Evolutionary conservation across 2,797 vertebrate genomes (phyloP), one percentile per base, ranked within the genome.

Genomic region (Mallotus villosus): DNA sequence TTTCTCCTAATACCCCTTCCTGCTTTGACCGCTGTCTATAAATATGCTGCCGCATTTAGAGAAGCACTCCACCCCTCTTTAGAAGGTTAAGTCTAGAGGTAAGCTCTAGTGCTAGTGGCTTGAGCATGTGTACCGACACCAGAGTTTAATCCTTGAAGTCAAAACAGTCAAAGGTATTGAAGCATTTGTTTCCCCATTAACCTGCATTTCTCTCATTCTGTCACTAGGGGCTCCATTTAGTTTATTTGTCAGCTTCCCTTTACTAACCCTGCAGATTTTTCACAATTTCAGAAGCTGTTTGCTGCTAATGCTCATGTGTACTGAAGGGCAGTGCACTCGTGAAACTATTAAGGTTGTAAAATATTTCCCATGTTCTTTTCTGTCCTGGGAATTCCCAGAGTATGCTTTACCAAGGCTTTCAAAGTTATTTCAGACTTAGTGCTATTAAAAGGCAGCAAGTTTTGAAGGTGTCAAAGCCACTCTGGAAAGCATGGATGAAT

Each of bases 101-200:
- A 88, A 90, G 86, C 89, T 89, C 74, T 76, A 65, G 82, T 41
- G 76, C 79, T 89, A 90, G 82, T 70, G 63, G 85, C 82, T 81
- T 87, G 86, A 83, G 78, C 83, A 81, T 82, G 84, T 85, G 88
- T 79, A 74, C 71, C 72, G 79, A 83, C 82, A 80, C 81, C 78
- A 83, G 68, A 68, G 77, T 69, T 79, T 93, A 93, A 94, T 91
- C 92, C 87, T 77, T 57, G 85, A 83, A 89, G 81, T 86, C 83
- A 80, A 87, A 69, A 88, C 62, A 85, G 85, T 87, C 83, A 85
- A 86, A 87, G 70, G 77, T 85, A 72, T 78, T 34, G 67, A 66
- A 73, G 55, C 3, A 3, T 19, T 61, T 59, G 46, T 67, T 71
- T 67, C 67, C 77, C 76, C 77, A 84, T 74, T 74, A 72, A 78